These are phyloP conservation scores for Pipistrellus kuhlii DNA, from an alignment of 2,797 vertebrate genomes.

Conservation along the genomic window DNA sequence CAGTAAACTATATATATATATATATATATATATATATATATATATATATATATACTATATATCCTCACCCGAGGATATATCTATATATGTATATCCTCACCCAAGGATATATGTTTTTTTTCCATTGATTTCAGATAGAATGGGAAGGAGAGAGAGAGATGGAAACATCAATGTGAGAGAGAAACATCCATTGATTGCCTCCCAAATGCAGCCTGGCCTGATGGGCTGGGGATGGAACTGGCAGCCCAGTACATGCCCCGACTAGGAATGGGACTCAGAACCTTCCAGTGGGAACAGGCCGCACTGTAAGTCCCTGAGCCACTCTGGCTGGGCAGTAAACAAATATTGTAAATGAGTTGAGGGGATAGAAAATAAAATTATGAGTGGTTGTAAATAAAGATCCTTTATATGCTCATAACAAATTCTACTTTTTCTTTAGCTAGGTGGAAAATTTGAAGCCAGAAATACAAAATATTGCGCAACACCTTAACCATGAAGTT, in stretches of 20 bases:
- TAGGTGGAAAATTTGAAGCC: constrained; percentile 95
- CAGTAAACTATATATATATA: neutral
- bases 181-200: neutral
- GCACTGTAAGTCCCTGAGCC: neutral
- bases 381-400: neutral
- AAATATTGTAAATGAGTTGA: constrained; percentile 39
- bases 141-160: neutral
- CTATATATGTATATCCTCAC: neutral
- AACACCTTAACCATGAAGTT: constrained; percentile 91
- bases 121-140: too few relatives aligned
- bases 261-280: too few relatives aligned
- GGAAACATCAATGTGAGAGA: neutral
- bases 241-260: too few relatives aligned
- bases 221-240: too few relatives aligned
- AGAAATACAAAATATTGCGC: constrained; percentile 92
- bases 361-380: neutral
- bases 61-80: too few relatives aligned
- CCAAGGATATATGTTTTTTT: too few relatives aligned
- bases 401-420: constrained; percentile 63
- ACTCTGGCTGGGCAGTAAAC: neutral
- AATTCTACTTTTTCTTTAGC: constrained; percentile 84
- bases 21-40: too few relatives aligned
- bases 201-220: too few relatives aligned
- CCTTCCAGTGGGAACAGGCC: too few relatives aligned
- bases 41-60: neutral